These are phyloP conservation scores for Tragelaphus eurycerus DNA, from an alignment of 2,797 vertebrate genomes.

Conservation along the genomic window DNA sequence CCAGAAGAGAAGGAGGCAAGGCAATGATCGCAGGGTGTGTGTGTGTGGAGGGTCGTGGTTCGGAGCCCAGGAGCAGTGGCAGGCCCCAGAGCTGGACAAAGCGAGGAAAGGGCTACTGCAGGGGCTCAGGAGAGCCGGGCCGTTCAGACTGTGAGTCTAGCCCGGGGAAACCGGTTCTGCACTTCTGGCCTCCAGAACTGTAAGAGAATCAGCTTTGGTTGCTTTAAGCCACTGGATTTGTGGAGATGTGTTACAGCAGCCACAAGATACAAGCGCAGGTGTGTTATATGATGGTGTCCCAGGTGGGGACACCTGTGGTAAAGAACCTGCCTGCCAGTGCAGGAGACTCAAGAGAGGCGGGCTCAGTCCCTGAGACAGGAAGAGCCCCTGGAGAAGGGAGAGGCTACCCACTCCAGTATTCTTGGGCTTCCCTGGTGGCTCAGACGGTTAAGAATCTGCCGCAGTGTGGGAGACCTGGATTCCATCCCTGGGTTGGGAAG, in stretches of 20 bases:
- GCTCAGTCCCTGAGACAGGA: not conserved
- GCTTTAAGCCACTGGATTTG: not conserved
- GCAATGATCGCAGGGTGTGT: rapidly evolving
- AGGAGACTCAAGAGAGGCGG: not conserved
- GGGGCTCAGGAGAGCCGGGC: not conserved
- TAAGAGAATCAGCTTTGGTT: too few species aligned
- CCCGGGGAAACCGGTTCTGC: rapidly evolving
- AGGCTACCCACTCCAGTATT: not conserved
- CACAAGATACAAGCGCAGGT: rapidly evolving
- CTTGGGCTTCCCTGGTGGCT: not conserved
- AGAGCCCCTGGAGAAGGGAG: not conserved
- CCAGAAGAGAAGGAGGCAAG: rapidly evolving
- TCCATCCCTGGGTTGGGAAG: not conserved
- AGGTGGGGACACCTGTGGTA: not conserved
- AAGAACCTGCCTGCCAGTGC: not conserved
- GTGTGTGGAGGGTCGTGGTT: rapidly evolving
- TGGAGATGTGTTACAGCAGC: not conserved
- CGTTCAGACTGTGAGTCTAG: not conserved
- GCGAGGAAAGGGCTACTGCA: rapidly evolving
- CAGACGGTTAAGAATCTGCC: not conserved
- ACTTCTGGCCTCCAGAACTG: not conserved
- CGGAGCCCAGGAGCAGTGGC: not conserved
- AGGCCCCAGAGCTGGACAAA: not conserved
- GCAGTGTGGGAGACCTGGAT: rapidly evolving
- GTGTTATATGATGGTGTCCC: rapidly evolving